phyloP scores from a whole-genome alignment of 1,140 invertebrate genomes.

The Trachymyrmex cornetzi region DNA sequence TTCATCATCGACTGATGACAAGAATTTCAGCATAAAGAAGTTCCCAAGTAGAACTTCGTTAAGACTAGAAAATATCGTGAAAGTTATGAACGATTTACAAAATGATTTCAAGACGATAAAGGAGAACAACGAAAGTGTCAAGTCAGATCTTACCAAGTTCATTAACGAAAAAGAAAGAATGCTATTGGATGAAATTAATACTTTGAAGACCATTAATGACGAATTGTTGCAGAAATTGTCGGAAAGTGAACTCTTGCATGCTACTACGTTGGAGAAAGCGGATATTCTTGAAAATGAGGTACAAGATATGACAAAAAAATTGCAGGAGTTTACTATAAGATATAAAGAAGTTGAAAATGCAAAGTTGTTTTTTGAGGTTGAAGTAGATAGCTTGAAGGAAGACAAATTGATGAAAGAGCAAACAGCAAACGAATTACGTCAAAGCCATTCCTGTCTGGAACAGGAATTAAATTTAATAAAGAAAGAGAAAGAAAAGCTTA shows the following conservation, averaged over 20 bases:
- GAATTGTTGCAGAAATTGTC: slow-evolving; percentile 51
- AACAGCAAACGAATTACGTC: slow-evolving; percentile 40
- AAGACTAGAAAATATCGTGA: slow-evolving; percentile 47
- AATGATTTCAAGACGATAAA: slow-evolving; percentile 63
- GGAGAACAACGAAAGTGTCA: slow-evolving; percentile 3
- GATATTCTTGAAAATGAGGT: slow-evolving; percentile 75
- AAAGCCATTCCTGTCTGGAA: slow-evolving; percentile 41
- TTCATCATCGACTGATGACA: neutral
- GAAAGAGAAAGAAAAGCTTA: slow-evolving; percentile 69
- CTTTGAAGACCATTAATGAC: slow-evolving; percentile 42
- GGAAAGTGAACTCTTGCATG: slow-evolving; percentile 21
- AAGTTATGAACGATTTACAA: slow-evolving; percentile 35
- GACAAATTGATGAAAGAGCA: slow-evolving; percentile 54
- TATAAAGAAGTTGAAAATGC: slow-evolving; percentile 36
- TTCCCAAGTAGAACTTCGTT: neutral
- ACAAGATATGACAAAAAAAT: slow-evolving; percentile 65
- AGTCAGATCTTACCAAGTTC: slow-evolving; percentile 51
- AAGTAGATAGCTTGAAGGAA: slow-evolving; percentile 53
- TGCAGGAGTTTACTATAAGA: slow-evolving; percentile 54
- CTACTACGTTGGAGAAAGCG: slow-evolving; percentile 40
- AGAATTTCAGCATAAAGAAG: neutral
- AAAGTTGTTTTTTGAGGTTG: slow-evolving; percentile 65
- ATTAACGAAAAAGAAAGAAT: slow-evolving; percentile 36
- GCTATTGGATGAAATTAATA: slow-evolving; percentile 49
- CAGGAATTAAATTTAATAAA: slow-evolving; percentile 67